Evolutionary conservation across 2,797 vertebrate genomes (phyloP).

Genomic region (Cetoscarus ocellatus): DNA sequence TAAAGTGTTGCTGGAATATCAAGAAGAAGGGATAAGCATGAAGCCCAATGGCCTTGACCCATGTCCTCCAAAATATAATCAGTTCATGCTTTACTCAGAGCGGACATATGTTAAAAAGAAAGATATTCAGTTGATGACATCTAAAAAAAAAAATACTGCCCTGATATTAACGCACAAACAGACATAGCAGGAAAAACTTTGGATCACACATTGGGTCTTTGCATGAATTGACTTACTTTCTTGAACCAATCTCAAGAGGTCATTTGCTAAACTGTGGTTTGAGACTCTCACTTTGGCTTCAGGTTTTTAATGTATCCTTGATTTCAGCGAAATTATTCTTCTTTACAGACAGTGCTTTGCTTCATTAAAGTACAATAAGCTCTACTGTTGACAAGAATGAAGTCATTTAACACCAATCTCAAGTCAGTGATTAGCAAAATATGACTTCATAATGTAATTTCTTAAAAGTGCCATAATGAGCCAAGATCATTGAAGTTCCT

Average conservation of each 20-base stretch:
- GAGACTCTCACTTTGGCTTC: background rate
- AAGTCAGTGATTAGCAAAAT: background rate
- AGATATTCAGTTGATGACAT: too few species aligned
- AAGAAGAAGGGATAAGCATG: too few species aligned
- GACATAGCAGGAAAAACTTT: too few species aligned
- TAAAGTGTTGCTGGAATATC: too few species aligned
- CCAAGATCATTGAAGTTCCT: background rate
- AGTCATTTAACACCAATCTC: background rate
- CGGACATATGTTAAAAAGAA: too few species aligned
- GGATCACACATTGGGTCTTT: background rate
- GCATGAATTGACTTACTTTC: background rate
- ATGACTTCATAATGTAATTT: constrained; percentile 12
- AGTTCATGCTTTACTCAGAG: too few species aligned
- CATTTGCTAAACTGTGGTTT: background rate
- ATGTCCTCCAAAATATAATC: too few species aligned
- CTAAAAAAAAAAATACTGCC: too few species aligned
- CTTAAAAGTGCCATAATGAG: constrained; percentile 6
- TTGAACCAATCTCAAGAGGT: background rate
- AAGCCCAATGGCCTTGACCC: too few species aligned
- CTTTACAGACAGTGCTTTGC: background rate
- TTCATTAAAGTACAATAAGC: background rate
- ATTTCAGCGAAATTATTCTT: background rate
- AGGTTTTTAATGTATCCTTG: background rate
- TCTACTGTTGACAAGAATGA: background rate
- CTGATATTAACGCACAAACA: too few species aligned